phyloP scores from a whole-genome alignment of 1,140 invertebrate genomes.

The Bombus sylvicola region DNA sequence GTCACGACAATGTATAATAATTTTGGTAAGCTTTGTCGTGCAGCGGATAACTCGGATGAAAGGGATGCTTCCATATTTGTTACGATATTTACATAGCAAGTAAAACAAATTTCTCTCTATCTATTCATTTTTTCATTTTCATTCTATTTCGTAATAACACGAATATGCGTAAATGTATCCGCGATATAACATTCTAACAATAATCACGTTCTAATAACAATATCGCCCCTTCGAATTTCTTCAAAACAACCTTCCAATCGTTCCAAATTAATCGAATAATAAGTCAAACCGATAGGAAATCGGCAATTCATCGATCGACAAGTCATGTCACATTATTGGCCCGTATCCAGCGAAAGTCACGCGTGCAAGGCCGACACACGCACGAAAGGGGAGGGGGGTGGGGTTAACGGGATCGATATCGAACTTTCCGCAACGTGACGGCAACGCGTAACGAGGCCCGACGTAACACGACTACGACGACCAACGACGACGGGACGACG shows the following conservation, averaged over 20 bases:
- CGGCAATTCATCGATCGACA: not conserved
- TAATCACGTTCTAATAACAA: too few species aligned
- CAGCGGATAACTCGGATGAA: not conserved
- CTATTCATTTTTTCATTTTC: too few species aligned
- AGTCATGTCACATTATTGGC: slow-evolving; percentile 29
- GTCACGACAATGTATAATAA: not conserved
- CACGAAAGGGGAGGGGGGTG: not conserved
- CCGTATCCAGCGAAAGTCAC: slow-evolving; percentile 27
- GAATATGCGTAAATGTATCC: too few species aligned
- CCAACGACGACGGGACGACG: slow-evolving; percentile 22
- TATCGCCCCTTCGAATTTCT: too few species aligned
- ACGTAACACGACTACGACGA: slow-evolving; percentile 60
- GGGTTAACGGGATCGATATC: slow-evolving; percentile 54
- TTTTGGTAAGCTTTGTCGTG: not conserved
- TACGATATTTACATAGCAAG: too few species aligned
- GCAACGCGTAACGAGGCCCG: slow-evolving; percentile 65
- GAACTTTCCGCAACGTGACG: slow-evolving; percentile 69
- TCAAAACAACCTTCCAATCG: too few species aligned
- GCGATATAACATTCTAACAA: too few species aligned
- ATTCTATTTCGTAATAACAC: too few species aligned
- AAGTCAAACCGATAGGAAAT: not conserved
- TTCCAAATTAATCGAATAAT: not conserved
- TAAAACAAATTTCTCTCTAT: too few species aligned
- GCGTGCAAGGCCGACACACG: not conserved
- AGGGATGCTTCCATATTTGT: too few species aligned